Evolutionary conservation across 2,797 vertebrate genomes (phyloP).

Genomic region (Numenius phaeopus): DNA sequence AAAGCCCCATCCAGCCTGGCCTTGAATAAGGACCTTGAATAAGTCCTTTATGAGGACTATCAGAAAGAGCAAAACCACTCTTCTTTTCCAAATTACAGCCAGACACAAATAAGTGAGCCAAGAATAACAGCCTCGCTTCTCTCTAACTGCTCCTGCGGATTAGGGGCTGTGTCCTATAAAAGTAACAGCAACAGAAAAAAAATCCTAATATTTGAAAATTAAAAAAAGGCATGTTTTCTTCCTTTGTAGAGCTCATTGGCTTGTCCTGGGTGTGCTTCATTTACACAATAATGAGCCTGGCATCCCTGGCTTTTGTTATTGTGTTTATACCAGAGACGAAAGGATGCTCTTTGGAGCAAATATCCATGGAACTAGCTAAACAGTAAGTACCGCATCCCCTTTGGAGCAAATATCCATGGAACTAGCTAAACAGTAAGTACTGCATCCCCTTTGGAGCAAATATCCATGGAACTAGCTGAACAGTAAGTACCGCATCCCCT

Average conservation of each 20-base stretch:
- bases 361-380: conserved; percentile 92
- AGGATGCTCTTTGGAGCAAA: conserved; percentile 92
- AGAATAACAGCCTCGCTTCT: not conserved
- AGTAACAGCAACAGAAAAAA: not conserved
- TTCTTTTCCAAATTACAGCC: not conserved
- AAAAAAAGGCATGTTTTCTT: not conserved
- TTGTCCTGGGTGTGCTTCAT: conserved; percentile 91
- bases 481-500: not conserved
- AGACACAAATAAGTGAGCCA: not conserved
- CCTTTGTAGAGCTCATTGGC: conserved; percentile 87
- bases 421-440: no score
- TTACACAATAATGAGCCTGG: conserved; percentile 90
- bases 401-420: no score
- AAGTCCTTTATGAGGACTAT: not conserved
- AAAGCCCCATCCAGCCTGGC: no score
- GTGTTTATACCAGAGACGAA: conserved; percentile 93
- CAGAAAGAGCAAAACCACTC: not conserved
- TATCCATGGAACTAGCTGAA: no score
- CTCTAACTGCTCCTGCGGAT: not conserved
- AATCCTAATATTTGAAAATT: not conserved
- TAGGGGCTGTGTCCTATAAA: not conserved
- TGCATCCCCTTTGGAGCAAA: no score
- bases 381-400: conserved; percentile 76
- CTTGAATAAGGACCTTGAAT: no score
- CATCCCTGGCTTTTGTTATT: conserved; percentile 89